Conservation (phyloP, 2,113 vertebrate species). For the Entelurus aequoreus region DNA sequence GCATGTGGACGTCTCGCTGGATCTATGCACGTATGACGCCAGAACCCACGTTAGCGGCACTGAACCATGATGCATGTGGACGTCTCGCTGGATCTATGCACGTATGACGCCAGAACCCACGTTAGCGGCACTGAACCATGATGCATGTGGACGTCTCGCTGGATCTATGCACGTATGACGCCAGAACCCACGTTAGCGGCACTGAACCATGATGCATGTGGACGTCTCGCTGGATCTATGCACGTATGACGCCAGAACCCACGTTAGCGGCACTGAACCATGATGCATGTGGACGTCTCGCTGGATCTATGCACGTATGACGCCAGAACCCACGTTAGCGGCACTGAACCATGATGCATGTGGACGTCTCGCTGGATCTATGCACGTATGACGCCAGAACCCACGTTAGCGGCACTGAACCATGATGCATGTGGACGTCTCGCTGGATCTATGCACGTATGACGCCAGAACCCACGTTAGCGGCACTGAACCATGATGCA, state of each 20-base stretch:
- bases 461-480: too few species aligned
- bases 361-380: slow-evolving; percentile 31
- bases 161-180: slow-evolving; percentile 31
- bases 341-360: slow-evolving; percentile 13
- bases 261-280: too few species aligned
- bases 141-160: slow-evolving; percentile 18
- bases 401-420: too few species aligned
- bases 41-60: too few species aligned
- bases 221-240: slow-evolving; percentile 34
- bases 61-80: slow-evolving; percentile 11
- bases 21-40: slow-evolving; percentile 30
- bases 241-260: slow-evolving; percentile 10
- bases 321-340: too few species aligned
- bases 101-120: slow-evolving; percentile 12
- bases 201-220: slow-evolving; percentile 9
- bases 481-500: slow-evolving; percentile 10
- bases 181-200: too few species aligned
- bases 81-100: slow-evolving; percentile 32
- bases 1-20: slow-evolving; percentile 18
- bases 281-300: slow-evolving; percentile 17
- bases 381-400: slow-evolving; percentile 12
- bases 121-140: too few species aligned
- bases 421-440: slow-evolving; percentile 15
- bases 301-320: slow-evolving; percentile 30
- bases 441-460: slow-evolving; percentile 28